Percentiles rank a stretch among this genome's conserved stretches.
These are phyloP conservation scores for Callipepla squamata DNA, from an alignment of 2,113 vertebrate genomes.

Conservation along the genomic window DNA sequence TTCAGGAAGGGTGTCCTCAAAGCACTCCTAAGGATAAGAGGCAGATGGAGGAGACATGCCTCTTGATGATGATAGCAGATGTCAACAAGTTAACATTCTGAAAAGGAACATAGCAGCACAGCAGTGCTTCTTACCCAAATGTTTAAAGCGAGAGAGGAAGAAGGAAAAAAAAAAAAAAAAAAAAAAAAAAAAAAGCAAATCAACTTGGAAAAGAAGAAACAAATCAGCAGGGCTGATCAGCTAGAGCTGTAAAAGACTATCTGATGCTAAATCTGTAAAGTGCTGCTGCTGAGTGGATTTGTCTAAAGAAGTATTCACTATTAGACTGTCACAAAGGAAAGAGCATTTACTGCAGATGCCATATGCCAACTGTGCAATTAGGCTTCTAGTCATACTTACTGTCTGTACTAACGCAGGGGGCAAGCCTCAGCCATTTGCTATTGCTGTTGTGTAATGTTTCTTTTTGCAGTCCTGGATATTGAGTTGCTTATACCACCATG, in stretches of 20 bases:
- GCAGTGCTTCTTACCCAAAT: slow-evolving; percentile 16
- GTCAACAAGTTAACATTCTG: slow-evolving; percentile 46
- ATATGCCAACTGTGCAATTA: slow-evolving; percentile 41
- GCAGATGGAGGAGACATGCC: slow-evolving; percentile 49
- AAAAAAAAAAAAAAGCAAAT: not conserved
- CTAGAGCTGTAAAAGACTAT: slow-evolving; percentile 34
- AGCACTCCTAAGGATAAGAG: not conserved
- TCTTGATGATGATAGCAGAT: slow-evolving; percentile 34
- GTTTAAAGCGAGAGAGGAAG: not conserved
- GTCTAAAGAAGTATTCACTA: slow-evolving; percentile 22
- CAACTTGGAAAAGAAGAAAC: not conserved
- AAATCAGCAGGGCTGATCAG: slow-evolving; percentile 3
- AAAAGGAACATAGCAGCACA: slow-evolving; percentile 28
- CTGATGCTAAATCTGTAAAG: slow-evolving; percentile 33
- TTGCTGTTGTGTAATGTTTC: not conserved
- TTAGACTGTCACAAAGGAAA: slow-evolving; percentile 38
- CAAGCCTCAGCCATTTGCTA: not conserved
- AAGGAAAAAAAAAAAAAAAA: not conserved
- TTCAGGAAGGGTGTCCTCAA: not conserved
- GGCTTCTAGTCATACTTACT: not conserved
- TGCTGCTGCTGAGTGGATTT: slow-evolving; percentile 19
- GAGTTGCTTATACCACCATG: not conserved
- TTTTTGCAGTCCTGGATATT: not conserved
- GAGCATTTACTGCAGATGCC: slow-evolving; percentile 17
- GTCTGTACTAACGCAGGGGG: not conserved